These are phyloP conservation scores for Plestiodon gilberti DNA, from an alignment of 2,113 vertebrate genomes.

Conservation along the genomic window DNA sequence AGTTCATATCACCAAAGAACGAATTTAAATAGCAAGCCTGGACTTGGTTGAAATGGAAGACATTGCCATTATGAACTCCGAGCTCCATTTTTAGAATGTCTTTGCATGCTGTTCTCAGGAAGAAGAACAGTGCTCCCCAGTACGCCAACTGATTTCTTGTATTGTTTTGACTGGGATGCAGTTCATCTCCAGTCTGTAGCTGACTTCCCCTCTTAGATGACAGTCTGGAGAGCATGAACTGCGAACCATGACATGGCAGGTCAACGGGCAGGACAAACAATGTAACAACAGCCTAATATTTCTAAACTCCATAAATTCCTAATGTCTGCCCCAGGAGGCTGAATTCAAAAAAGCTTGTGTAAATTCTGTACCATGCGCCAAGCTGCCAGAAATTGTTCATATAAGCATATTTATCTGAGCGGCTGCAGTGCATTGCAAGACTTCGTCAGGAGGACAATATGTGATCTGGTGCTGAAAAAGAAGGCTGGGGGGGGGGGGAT, in stretches of 20 bases:
- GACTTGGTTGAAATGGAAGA: not conserved
- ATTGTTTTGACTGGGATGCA: not conserved
- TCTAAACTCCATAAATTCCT: constrained; percentile 61
- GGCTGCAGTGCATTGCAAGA: constrained; percentile 72
- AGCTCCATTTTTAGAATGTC: not conserved
- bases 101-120: not conserved
- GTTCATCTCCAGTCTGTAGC: not conserved
- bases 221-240: not conserved
- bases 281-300: constrained; percentile 19
- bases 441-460: constrained; percentile 80
- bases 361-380: constrained; percentile 72
- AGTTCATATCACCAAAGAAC: not conserved
- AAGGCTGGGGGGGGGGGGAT: constrained; percentile 66
- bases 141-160: not conserved
- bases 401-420: constrained; percentile 74
- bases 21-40: not conserved
- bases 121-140: not conserved
- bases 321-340: constrained; percentile 53
- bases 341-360: constrained; percentile 62
- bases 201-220: not conserved
- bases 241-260: constrained; percentile 36
- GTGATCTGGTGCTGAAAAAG: constrained; percentile 81
- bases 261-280: constrained; percentile 35
- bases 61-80: not conserved
- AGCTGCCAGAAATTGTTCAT: constrained; percentile 71